These are phyloP conservation scores for Sus scrofa DNA, from an alignment of 2,113 vertebrate species.

Conservation along the genomic window DNA sequence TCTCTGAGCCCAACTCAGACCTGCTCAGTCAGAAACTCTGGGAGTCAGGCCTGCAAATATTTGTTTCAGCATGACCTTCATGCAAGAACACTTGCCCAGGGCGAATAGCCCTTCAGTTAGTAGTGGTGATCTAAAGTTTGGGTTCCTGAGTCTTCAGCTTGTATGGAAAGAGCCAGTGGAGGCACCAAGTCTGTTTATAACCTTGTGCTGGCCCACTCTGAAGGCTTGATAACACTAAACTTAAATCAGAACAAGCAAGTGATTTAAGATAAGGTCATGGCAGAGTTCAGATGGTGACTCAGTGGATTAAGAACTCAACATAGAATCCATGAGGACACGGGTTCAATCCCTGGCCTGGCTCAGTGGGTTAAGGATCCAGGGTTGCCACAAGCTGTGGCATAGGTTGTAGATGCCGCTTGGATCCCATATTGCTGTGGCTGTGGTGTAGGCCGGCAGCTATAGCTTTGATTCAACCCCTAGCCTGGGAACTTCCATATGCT, in stretches of 20 bases:
- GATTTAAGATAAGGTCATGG: not conserved
- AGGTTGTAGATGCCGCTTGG: no score
- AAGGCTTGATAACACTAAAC: not conserved
- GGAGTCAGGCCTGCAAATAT: not conserved
- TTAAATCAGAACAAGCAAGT: not conserved
- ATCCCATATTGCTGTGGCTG: no score
- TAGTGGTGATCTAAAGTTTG: not conserved
- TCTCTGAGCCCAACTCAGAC: not conserved
- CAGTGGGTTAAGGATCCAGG: no score
- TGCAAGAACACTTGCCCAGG: not conserved
- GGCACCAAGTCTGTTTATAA: not conserved
- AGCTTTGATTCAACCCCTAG: no score
- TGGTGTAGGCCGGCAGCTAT: no score
- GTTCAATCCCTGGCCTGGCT: no score
- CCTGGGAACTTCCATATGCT: no score
- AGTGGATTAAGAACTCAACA: no score
- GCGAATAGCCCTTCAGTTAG: not conserved
- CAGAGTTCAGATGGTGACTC: no score
- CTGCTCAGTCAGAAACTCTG: not conserved
- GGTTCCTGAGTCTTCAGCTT: not conserved
- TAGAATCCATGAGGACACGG: no score
- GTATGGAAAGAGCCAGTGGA: not conserved
- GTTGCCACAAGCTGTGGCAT: no score
- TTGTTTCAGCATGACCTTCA: not conserved
- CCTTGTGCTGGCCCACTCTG: not conserved